Evolutionary conservation across 2,113 vertebrate species (phyloP).

Genomic region (Leptobrachium leishanense): DNA sequence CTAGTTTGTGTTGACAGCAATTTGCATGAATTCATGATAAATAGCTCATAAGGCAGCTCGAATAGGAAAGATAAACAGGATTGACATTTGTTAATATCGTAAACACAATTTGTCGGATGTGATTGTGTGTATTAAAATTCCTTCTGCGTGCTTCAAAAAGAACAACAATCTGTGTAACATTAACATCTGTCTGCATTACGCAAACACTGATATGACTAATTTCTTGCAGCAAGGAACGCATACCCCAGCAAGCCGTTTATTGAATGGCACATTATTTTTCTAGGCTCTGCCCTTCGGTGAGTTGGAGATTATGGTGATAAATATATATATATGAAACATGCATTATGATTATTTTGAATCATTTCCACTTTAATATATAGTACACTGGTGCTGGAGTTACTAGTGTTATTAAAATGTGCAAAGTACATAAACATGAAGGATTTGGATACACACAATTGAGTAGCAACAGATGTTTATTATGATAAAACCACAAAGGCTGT

Average conservation of each 20-base stretch:
- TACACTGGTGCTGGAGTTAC: too few relatives aligned
- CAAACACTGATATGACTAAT: conserved; percentile 71
- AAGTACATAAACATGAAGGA: too few relatives aligned
- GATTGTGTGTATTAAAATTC: conserved; percentile 67
- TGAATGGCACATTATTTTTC: conserved; percentile 7
- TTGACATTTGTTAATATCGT: conserved; percentile 69
- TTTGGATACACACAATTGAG: too few relatives aligned
- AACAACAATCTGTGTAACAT: conserved; percentile 66
- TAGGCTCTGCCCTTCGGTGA: not conserved
- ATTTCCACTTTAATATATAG: too few relatives aligned
- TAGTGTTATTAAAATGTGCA: too few relatives aligned
- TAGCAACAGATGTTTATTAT: too few relatives aligned
- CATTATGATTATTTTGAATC: too few relatives aligned
- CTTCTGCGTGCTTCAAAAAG: conserved; percentile 65
- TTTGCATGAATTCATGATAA: conserved; percentile 56
- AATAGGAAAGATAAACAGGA: conserved; percentile 61
- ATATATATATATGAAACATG: too few relatives aligned
- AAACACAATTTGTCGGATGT: conserved; percentile 70
- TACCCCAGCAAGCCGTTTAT: conserved; percentile 62
- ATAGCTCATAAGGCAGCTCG: conserved; percentile 54
- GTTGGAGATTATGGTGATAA: too few relatives aligned
- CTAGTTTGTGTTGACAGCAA: conserved; percentile 43
- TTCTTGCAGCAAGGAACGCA: conserved; percentile 69
- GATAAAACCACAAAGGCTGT: too few relatives aligned
- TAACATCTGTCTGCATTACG: conserved; percentile 71